Evolutionary conservation across 2,888 invertebrate species (phyloP), one percentile per base, ranked within the genome.

Genomic region (Hedychridium roseum): DNA sequence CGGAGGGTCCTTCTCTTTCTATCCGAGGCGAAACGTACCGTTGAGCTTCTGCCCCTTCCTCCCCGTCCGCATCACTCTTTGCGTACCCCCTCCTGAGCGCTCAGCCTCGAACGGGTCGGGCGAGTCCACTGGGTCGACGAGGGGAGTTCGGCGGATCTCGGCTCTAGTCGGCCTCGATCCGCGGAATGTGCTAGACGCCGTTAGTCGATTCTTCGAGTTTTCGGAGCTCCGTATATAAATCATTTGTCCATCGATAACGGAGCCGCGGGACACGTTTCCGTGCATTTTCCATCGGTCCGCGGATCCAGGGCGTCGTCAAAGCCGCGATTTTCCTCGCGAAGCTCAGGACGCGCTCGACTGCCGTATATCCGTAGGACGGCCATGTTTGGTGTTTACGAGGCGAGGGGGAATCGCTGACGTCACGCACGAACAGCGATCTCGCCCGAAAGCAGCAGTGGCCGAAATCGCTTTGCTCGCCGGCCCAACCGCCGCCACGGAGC

Each of bases 371-470:
- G 56, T 60, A 50, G 68, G 74, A 74, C 78, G 71, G 78, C 78
- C 78, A 78, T 78, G 78, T 78, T 78, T 78, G 78, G 78, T 78
- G 78, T 78, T 78, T 78, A 78, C 76, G 74, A 68, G 73, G 68
- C 70, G 69, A 74, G 76, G 76, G 74, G 73, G 68, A 74, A 70
- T 59, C 70, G 68, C 70, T 76, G 75, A 75, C 76, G 76, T 75
- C 74, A 74, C 73, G 64, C 61, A 52, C 57, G 47, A 43, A n/a
- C 47, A 49, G 68, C 71, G 70, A 71, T 68, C 72, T 70, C 60
- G 57, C 63, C 66, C 71, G 69, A 67, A 67, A 61, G 43, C 50
- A 58, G 53, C 46, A 50, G 60, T 65, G 43, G 45, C 52, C 50
- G 59, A 57, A 66, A 65, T 58, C 67, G 69, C 64, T 60, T 57